These are phyloP conservation scores for Parazoanthus swiftii DNA, from an alignment of 92 coral and sea anemone genomes.

Conservation along the genomic window DNA sequence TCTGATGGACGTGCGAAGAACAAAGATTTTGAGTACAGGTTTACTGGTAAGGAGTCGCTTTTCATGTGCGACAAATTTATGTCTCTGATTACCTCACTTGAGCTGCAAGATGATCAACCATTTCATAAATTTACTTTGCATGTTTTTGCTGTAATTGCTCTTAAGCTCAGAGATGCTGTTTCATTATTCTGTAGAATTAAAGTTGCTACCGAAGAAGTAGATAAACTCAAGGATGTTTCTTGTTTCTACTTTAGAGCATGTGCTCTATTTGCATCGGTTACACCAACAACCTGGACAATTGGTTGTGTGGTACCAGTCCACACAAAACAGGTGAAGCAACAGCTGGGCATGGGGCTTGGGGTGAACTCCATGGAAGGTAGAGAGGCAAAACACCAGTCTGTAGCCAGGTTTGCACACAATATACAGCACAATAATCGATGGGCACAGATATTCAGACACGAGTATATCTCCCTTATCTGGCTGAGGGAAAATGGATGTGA, in stretches of 20 bases:
- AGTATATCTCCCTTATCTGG: constrained; percentile 65
- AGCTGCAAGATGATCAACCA: constrained; percentile 54
- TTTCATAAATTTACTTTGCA: constrained; percentile 49
- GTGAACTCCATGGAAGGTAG: constrained; percentile 55
- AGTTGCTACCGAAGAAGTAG: constrained; percentile 43
- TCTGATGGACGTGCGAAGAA: constrained; percentile 53
- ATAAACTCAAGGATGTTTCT: constrained; percentile 30
- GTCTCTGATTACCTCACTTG: constrained; percentile 45
- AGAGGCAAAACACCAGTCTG: constrained; percentile 53
- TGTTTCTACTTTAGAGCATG: constrained; percentile 47
- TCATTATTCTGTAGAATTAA: constrained; percentile 61
- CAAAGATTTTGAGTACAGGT: constrained; percentile 55
- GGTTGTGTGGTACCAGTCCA: constrained; percentile 53
- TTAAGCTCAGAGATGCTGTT: constrained; percentile 60
- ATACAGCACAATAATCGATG: constrained; percentile 51
- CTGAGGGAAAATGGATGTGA: constrained; percentile 62
- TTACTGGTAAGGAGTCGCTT: constrained; percentile 60
- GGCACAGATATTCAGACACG: constrained; percentile 67
- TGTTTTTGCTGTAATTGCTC: constrained; percentile 50
- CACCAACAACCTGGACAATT: constrained; percentile 59
- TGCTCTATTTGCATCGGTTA: constrained; percentile 52
- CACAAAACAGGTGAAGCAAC: constrained; percentile 48
- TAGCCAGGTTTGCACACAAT: constrained; percentile 58
- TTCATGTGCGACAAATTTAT: constrained; percentile 56
- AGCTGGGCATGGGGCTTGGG: constrained; percentile 52